Evolutionary conservation across 2,113 vertebrate genomes (phyloP).

Genomic region (Salvelinus sp.): DNA sequence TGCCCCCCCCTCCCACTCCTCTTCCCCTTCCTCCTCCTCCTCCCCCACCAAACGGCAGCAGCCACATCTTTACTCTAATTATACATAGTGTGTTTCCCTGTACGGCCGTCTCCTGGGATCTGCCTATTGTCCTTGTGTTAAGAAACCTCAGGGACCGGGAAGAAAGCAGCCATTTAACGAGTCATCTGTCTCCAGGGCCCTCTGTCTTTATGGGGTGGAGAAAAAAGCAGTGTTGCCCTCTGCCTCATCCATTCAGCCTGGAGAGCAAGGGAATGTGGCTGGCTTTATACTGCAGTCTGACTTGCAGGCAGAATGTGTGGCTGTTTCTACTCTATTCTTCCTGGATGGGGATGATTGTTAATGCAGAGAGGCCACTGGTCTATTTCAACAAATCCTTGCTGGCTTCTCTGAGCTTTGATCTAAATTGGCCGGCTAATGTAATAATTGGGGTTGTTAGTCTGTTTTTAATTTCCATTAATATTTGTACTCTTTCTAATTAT

Average conservation of each 20-base stretch:
- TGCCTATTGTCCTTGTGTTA: too few relatives aligned
- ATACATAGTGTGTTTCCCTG: conserved; percentile 42
- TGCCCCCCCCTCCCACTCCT: conserved; percentile 2
- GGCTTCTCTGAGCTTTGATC: conserved; percentile 75
- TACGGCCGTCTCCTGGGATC: too few relatives aligned
- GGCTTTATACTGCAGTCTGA: conserved; percentile 66
- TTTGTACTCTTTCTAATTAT: conserved; percentile 70
- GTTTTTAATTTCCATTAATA: conserved; percentile 74
- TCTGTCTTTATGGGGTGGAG: conserved; percentile 58
- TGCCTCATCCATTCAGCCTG: conserved; percentile 58
- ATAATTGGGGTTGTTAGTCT: conserved; percentile 86
- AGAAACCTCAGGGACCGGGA: too few relatives aligned
- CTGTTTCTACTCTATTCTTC: conserved; percentile 70
- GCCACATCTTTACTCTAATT: conserved; percentile 43
- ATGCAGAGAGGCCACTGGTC: conserved; percentile 74
- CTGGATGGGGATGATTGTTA: conserved; percentile 63
- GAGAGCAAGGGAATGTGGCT: conserved; percentile 64
- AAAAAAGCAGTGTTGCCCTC: conserved; percentile 49
- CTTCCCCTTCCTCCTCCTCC: too few relatives aligned
- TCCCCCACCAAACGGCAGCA: conserved; percentile 13
- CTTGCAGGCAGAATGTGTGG: conserved; percentile 64
- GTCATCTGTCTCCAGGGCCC: conserved; percentile 56
- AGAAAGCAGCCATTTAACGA: conserved; percentile 31
- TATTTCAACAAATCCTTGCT: conserved; percentile 80
- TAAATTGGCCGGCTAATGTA: conserved; percentile 86